Base-by-base conservation (phyloP, 1,140 invertebrate genomes). In the Drosophila bocqueti region DNA sequence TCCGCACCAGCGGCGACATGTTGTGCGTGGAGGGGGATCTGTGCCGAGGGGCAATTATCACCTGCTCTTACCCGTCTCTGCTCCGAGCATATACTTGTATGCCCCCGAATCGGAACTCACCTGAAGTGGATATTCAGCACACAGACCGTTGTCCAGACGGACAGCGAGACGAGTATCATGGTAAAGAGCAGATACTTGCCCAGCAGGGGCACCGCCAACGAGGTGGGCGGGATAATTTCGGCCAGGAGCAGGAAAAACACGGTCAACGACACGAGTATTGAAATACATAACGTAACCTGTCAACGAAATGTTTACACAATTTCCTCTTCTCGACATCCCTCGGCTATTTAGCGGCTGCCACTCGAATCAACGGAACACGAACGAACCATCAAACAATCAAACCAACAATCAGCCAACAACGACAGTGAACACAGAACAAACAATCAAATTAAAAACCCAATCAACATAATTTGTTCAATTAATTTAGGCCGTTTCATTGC, bases 41-140 rank as follows among this genome's bases (percentile, higher is more conserved):
- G 87, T 59, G 50, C 55, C 49, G 21, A n/a, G 18, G 59, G 59
- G 40, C 57, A 36, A 49, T 79, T 66, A 61, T 38, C 38, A 71
- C 66, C 38, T 13, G 38, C 3, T 69, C 24, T 40, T 34, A 42
- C 58, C 66, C 61, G 11, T 34, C 11, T 8, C 13, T 13, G 26
- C 38, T 16, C 6, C 26, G 15, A 16, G 38, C 21, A 34, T 21
- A 31, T 43, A n/a, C n/a, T n/a, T n/a, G n/a, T n/a, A 42, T 43
- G 11, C 21, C 24, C n/a, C 31, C 7, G 26, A 26, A 10, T 34
- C 8, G 79, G 79, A 59, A 94, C 94, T 95, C 95, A 99, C 97
- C 99, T 96, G 94, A 99, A 99, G 93, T 99, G 98, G 50, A 99
- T 97, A 93, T 99, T 99, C 61, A 99, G 95, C 34, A 99, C 98